Base-by-base conservation (phyloP, 2,888 invertebrate genomes). In the Mycalesis mineus region DNA sequence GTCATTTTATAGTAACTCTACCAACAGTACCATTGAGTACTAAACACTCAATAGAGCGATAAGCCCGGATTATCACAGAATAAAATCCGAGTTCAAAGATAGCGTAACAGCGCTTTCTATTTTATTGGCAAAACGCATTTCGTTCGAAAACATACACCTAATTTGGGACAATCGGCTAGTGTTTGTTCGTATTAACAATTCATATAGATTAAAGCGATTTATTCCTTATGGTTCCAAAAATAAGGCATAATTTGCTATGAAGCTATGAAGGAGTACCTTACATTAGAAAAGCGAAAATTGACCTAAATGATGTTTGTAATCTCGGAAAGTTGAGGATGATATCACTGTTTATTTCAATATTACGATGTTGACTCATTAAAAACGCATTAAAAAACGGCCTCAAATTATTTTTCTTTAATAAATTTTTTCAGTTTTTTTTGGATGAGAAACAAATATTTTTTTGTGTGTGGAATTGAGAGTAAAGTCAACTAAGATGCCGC, bases 81-180 rank as follows among this genome's bases (percentile, higher is more conserved):
- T n/a, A n/a, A n/a, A n/a, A n/a, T n/a, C n/a, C n/a, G n/a, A 14
- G 14, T 31, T 36, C 36, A 37, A n/a, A 17, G 37, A 13, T 39
- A 49, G 28, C 28, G 37, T 37, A 28, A 8, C 13, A 39, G 13
- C 9, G n/a, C 39, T 22, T 49, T 49, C 39, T 28, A 14, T 39
- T 49, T 39, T 49, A 49, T 39, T 49, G 49, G 13, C 22, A 5
- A 37, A 49, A 28, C 28, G 49, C 39, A 49, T 49, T 48, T 49
- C 49, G 22, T 22, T 49, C 14, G 13, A 37, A 39, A 28, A 37
- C 17, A 48, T 48, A 33, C 22, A 49, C 28, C 8, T 5, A 28
- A 49, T 37, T 49, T 22, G 49, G 37, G 37, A 28, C 39, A 49
- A 49, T 39, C 49, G 37, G 37, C 22, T 37, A 28, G 28, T 49